A percentile compares a stretch with the other conserved stretches of the same genome.
phyloP scores from a whole-genome alignment of 2,888 invertebrate genomes.

The Dyspetes luteomarginatus region DNA sequence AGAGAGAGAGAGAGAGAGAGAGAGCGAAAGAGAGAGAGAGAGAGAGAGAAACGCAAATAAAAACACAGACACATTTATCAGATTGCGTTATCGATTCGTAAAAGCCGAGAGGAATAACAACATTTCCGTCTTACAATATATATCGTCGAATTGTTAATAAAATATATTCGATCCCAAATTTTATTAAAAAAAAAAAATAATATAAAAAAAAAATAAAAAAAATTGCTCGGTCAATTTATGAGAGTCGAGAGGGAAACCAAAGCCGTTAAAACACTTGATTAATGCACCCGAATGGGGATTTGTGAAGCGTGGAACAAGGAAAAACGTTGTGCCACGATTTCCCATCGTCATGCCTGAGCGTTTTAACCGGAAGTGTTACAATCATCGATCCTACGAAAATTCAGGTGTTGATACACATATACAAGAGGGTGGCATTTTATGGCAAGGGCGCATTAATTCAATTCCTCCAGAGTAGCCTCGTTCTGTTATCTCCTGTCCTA shows the following conservation, averaged over 20 bases:
- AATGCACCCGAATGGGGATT: slow-evolving; percentile 13
- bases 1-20: not conserved
- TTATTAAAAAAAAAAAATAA: too few relatives aligned
- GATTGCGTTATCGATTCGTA: slow-evolving; percentile 51
- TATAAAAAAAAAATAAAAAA: not conserved
- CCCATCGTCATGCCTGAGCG: slow-evolving; percentile 42
- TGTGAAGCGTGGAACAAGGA: slow-evolving; percentile 25
- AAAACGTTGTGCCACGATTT: slow-evolving; percentile 45
- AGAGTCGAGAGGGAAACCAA: slow-evolving; percentile 1
- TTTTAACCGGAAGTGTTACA: slow-evolving; percentile 52
- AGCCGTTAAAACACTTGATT: slow-evolving; percentile 26
- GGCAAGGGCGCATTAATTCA: slow-evolving; percentile 1
- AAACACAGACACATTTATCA: slow-evolving; percentile 69
- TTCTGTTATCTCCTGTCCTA: slow-evolving; percentile 6
- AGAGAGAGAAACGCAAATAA: slow-evolving; percentile 53
- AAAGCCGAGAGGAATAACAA: slow-evolving; percentile 50
- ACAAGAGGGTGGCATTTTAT: not conserved
- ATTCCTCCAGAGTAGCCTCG: not conserved
- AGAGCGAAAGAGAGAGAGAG: slow-evolving; percentile 20
- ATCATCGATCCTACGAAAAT: slow-evolving; percentile 39
- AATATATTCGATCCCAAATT: too few relatives aligned
- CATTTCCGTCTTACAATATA: slow-evolving; percentile 7
- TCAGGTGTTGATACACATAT: slow-evolving; percentile 23
- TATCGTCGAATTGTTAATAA: not conserved
- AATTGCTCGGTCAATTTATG: slow-evolving; percentile 1